A percentile compares a stretch with the other conserved stretches of the same genome.
phyloP scores from a whole-genome alignment of 2,888 invertebrate species.

The Rhagonycha lutea region DNA sequence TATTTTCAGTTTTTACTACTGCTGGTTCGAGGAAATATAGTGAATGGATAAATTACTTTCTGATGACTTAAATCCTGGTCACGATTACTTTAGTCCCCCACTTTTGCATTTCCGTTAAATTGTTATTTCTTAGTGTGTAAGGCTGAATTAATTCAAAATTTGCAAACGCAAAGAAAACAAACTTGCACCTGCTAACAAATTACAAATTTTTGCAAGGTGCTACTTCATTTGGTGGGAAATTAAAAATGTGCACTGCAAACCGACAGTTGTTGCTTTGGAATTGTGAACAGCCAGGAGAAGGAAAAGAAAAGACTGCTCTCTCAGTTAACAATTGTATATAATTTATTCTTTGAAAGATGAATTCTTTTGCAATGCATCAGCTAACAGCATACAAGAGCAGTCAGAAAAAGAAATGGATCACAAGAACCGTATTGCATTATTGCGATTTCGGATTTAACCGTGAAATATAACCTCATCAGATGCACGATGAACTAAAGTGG shows the following conservation, averaged over 20 bases:
- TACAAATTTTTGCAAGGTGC: neutral
- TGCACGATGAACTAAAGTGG: no score
- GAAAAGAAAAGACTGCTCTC: no score
- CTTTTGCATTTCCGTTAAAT: neutral
- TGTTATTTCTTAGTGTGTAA: neutral
- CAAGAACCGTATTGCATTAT: no score
- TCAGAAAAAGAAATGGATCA: no score
- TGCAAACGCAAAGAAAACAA: neutral
- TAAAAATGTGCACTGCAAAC: neutral
- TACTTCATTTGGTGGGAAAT: neutral
- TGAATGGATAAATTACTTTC: neutral
- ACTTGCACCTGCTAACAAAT: neutral
- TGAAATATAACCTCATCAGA: no score
- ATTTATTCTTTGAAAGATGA: no score
- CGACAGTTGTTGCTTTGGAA: no score
- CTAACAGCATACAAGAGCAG: no score
- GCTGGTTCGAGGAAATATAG: neutral
- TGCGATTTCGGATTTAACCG: no score
- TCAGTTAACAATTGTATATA: no score
- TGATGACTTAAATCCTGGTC: neutral
- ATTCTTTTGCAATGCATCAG: no score
- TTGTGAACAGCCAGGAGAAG: no score
- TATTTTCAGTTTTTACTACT: neutral
- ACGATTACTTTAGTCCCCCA: neutral
- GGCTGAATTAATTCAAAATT: neutral